A percentile compares a stretch with the other conserved stretches of the same genome.
Evolutionary conservation across 1,140 invertebrate species (phyloP).

Genomic region (Lanistes nyassanus): DNA sequence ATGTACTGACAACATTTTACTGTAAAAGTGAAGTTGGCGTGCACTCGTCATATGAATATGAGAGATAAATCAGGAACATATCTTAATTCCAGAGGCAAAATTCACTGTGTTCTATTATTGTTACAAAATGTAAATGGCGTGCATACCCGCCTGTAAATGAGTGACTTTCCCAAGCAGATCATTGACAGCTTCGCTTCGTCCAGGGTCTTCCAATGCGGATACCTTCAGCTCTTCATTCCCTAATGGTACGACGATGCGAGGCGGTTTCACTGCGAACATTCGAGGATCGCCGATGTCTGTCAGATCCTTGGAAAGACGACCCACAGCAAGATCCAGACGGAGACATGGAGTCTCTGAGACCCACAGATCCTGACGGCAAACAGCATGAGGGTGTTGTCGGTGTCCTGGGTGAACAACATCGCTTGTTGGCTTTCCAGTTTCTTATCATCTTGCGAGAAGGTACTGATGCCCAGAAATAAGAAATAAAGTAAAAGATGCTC

Average conservation of each 20-base stretch:
- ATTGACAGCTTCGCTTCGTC: not conserved
- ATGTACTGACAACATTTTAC: no score
- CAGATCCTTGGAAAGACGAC: slow-evolving; percentile 17
- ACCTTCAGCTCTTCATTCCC: not conserved
- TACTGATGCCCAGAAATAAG: no score
- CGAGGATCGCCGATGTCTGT: not conserved
- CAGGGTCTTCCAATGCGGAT: slow-evolving; percentile 1
- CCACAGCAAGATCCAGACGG: not conserved
- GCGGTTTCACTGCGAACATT: not conserved
- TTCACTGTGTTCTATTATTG: no score
- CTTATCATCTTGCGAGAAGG: slow-evolving; percentile 10
- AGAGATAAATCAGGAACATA: no score
- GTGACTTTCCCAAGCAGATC: no score
- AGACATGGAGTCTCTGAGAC: not conserved
- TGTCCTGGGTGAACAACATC: slow-evolving; percentile 7
- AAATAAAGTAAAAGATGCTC: no score
- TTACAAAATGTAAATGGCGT: no score
- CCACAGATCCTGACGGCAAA: no score
- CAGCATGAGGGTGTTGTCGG: not conserved
- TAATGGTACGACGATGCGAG: not conserved
- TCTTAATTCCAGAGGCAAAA: no score
- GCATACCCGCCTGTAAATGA: no score
- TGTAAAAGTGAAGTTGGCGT: no score
- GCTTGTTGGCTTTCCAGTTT: slow-evolving; percentile 20
- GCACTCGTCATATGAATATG: no score